These are phyloP conservation scores for Tangara arthus DNA, from an alignment of 2,797 vertebrate species.

Conservation along the genomic window DNA sequence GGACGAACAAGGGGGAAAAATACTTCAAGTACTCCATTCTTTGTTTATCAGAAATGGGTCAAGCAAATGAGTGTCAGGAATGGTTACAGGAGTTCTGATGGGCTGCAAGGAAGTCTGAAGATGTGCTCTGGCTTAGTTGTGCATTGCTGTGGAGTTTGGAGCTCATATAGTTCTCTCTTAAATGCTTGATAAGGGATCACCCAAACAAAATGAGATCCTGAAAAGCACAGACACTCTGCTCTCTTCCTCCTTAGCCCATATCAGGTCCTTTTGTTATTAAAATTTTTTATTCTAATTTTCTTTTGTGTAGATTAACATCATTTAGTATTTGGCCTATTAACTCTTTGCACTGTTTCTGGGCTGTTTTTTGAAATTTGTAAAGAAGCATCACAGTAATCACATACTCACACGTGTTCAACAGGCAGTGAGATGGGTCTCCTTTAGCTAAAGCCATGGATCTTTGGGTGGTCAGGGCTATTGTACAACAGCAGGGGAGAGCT, in stretches of 20 bases:
- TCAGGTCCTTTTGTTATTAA: neutral
- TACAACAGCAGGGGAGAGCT: slow-evolving; percentile 53
- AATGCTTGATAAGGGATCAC: neutral
- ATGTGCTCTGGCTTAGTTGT: neutral
- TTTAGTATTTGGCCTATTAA: neutral
- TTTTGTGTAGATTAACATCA: neutral
- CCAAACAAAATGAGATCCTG: neutral
- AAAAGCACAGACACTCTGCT: neutral
- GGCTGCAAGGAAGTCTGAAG: slow-evolving; percentile 4
- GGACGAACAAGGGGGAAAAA: slow-evolving; percentile 80
- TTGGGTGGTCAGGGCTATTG: slow-evolving; percentile 38
- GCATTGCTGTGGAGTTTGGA: neutral
- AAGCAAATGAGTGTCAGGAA: slow-evolving; percentile 65
- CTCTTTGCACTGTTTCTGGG: neutral
- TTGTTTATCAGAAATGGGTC: slow-evolving; percentile 67
- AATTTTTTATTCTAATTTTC: neutral
- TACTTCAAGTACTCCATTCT: slow-evolving; percentile 72
- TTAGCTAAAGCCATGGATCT: neutral
- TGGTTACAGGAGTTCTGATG: slow-evolving; percentile 45
- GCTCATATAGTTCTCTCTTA: neutral
- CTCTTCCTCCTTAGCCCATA: neutral
- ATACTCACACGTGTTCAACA: neutral
- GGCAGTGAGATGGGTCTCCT: neutral
- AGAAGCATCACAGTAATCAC: neutral
- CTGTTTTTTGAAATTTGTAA: neutral